Evolutionary conservation across 2,888 invertebrate species (phyloP).

Genomic region (Chrysodeixis includens): DNA sequence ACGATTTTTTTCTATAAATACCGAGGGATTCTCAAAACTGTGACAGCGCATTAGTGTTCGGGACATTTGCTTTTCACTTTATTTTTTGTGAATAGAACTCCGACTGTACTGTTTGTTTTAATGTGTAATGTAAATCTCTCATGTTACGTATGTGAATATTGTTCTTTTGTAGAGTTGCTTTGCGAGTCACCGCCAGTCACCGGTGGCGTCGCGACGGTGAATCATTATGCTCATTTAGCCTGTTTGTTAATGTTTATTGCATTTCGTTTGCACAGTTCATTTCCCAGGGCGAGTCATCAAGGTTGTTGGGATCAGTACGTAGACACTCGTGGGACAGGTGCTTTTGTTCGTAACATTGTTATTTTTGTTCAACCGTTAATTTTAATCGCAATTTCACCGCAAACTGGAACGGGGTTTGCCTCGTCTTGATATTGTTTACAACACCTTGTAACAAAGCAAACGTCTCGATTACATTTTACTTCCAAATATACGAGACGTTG

Average conservation of each 20-base stretch:
- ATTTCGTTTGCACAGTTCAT: conserved; percentile 64
- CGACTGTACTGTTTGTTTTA: conserved; percentile 51
- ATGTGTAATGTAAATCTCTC: conserved; percentile 51
- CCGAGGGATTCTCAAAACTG: not conserved
- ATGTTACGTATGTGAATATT: conserved; percentile 34
- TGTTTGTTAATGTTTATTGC: conserved; percentile 71
- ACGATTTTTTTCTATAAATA: not conserved
- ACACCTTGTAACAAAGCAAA: conserved; percentile 22
- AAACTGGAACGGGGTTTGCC: conserved; percentile 20
- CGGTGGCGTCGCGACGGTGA: conserved; percentile 56
- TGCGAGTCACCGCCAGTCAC: conserved; percentile 40
- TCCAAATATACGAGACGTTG: conserved; percentile 35
- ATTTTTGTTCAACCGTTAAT: conserved; percentile 33
- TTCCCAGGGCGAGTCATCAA: conserved; percentile 66
- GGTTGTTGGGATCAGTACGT: conserved; percentile 50
- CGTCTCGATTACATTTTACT: conserved; percentile 32
- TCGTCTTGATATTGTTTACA: conserved; percentile 29
- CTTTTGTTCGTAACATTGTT: conserved; percentile 38
- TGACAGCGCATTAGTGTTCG: not conserved
- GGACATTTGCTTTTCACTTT: conserved; percentile 24
- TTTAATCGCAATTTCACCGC: conserved; percentile 25
- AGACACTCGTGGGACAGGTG: conserved; percentile 41
- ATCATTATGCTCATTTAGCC: conserved; percentile 71
- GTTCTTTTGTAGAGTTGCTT: conserved; percentile 45
- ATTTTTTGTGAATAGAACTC: conserved; percentile 38